Evolutionary conservation across 2,113 vertebrate genomes (phyloP), one percentile per base, ranked within the genome.

Genomic region (Hemichromis elongatus): DNA sequence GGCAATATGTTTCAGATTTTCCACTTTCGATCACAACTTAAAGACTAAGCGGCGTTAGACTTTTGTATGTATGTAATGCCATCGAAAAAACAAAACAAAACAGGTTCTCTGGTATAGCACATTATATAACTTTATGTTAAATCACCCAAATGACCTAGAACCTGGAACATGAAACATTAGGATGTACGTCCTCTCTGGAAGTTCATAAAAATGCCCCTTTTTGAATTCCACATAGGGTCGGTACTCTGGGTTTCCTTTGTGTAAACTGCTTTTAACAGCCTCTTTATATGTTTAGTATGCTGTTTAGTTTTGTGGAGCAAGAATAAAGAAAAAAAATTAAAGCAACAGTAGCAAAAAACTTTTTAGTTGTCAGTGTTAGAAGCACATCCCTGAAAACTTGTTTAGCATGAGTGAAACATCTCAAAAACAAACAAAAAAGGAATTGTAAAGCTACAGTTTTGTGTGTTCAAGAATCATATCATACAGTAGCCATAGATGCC

Each of bases 311-410:
- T 42, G 7, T 42, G 37, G 63, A 0, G 0, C 37, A 26, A 68
- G 37, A 68, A 68, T 68, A 45, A 26, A 40, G n/a, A n/a, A 68
- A 68, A 13, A 21, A 3, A 4, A 42, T 68, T 68, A 42, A 45
- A 8, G 3, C 0, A 68, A 24, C 0, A 13, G 37, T 68, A 40
- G 37, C 13, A 24, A 42, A 24, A 0, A 0, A 0, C 0, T 19
- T 1, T 66, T 21, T 21, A 2, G 66, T 26, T 70, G 40, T 70
- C 66, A 70, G 0, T 45, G 63, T 70, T 0, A 16, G 45, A 70
- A 45, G 26, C n/a, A n/a, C n/a, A 13, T 18, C 35, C 35, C 1
- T n/a, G 18, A 33, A 37, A 37, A 63, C 4, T 70, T 42, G 26
- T 70, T 70, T 70, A 26, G 2, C 5, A 70, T 26, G 42, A 42